Percentiles rank a stretch among this genome's conserved stretches.
Conservation (phyloP, 2,797 vertebrate genomes). For the Thripadectes ignobilis region DNA sequence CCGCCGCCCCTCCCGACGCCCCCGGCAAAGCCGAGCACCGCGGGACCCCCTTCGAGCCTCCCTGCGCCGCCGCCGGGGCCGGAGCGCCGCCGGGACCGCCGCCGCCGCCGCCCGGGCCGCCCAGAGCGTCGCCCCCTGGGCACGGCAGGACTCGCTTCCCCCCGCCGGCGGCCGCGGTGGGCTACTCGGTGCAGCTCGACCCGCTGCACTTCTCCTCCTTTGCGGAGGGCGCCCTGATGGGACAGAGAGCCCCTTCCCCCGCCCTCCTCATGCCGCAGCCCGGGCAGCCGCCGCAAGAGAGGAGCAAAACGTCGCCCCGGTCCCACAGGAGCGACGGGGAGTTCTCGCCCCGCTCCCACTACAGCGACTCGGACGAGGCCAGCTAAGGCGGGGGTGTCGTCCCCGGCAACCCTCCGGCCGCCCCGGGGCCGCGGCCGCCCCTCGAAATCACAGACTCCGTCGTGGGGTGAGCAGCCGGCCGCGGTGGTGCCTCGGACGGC, state of each 20-base stretch:
- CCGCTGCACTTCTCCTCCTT: conserved; percentile 82
- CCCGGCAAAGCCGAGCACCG: conserved; percentile 26
- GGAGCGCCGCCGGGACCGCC: background rate
- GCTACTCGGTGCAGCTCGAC: conserved; percentile 79
- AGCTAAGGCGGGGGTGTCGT: conserved; percentile 36
- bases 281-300: conserved; percentile 69
- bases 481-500: background rate
- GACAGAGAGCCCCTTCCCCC: conserved; percentile 81
- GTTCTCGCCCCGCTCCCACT: conserved; percentile 94
- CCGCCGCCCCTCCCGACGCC: background rate
- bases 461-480: background rate
- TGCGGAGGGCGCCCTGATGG: conserved; percentile 80
- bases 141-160: conserved; percentile 79
- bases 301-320: conserved; percentile 85
- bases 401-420: background rate
- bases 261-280: conserved; percentile 71
- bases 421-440: background rate
- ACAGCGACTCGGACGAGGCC: conserved; percentile 96
- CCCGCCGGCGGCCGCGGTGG: conserved; percentile 20
- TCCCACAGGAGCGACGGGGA: conserved; percentile 94
- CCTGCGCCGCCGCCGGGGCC: background rate
- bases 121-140: conserved; percentile 49
- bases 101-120: conserved; percentile 41
- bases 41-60: conserved; percentile 44
- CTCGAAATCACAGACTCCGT: background rate